Base-by-base conservation (phyloP, 2,113 vertebrate genomes). In the Neodon shergylaensis region DNA sequence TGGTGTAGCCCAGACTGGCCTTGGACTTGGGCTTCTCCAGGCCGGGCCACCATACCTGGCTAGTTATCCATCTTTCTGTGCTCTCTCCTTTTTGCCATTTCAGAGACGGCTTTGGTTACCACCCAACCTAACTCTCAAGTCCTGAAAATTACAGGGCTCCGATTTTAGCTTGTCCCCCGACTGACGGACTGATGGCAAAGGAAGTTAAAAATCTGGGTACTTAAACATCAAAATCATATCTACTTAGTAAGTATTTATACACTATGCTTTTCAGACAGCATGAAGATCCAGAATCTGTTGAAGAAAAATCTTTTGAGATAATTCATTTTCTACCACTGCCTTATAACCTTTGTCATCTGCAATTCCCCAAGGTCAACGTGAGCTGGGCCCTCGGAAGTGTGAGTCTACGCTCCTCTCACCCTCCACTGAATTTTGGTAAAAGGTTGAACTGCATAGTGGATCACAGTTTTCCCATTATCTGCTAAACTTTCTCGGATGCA, bases 241-340 rank as follows among this genome's bases (percentile, higher is more conserved):
- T 86, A 52, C 7, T 12, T 94, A 76, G 88, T 83, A 95, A 94
- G 83, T 42, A 95, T 85, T 92, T 70, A 88, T 47, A 31, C 7
- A n/a, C 26, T 88, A 12, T 61, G 49, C 26, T 96, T 91, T 96
- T 79, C 58, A 86, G 28, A 83, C 92, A 81, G 22, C 26, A 89
- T 26, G 33, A 92, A 74, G 31, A 95, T 63, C 70, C 79, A 92
- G 74, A 78, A 63, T 86, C 31, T 78, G 1, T 33, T 92, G 65
- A 79, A 88, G 88, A 66, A 31, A 97, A 97, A 85, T 39, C 78
- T 65, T 93, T 66, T 89, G 33, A 95, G 94, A 96, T 83, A 58
- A 85, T 39, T 95, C 63, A 78, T 92, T 74, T 86, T 88, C 73
- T 66, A 4, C 19, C 33, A n/a, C 44, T 49, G 12, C 49, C 28